phyloP scores from a whole-genome alignment of 2,113 vertebrate genomes.

The Toxotes chatareus region DNA sequence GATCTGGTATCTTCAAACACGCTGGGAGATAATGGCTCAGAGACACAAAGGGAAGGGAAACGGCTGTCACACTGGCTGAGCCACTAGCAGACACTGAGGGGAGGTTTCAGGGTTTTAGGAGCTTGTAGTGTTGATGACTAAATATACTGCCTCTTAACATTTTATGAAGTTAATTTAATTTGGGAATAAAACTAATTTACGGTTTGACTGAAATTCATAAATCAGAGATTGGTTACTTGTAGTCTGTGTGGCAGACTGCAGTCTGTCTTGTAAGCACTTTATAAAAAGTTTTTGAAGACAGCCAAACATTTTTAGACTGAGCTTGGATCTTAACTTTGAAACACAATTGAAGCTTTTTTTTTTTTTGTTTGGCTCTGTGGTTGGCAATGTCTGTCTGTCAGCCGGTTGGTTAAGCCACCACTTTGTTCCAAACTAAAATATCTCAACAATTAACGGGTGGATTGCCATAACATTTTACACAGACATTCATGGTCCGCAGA shows the following conservation, averaged over 20 bases:
- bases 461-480: not conserved
- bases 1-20: conserved; percentile 78
- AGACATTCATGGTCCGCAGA: not conserved
- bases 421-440: conserved; percentile 22
- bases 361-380: not conserved
- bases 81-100: not conserved
- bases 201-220: not conserved
- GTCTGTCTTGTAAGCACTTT: not conserved
- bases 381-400: not conserved
- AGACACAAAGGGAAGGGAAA: conserved; percentile 43
- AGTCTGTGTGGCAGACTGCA: not conserved
- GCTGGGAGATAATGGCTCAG: conserved; percentile 70
- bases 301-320: not conserved
- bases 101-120: conserved; percentile 23
- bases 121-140: conserved; percentile 15
- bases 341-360: not conserved
- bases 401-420: not conserved
- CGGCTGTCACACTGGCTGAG: conserved; percentile 28
- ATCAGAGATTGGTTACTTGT: not conserved
- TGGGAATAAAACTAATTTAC: not conserved
- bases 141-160: not conserved
- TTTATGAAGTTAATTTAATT: conserved; percentile 10
- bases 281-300: not conserved
- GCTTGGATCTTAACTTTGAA: conserved; percentile 1
- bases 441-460: not conserved